Percentiles rank a stretch among this genome's conserved stretches.
Evolutionary conservation across 2,113 vertebrate genomes (phyloP).

Genomic region (Brachyistius frenatus): DNA sequence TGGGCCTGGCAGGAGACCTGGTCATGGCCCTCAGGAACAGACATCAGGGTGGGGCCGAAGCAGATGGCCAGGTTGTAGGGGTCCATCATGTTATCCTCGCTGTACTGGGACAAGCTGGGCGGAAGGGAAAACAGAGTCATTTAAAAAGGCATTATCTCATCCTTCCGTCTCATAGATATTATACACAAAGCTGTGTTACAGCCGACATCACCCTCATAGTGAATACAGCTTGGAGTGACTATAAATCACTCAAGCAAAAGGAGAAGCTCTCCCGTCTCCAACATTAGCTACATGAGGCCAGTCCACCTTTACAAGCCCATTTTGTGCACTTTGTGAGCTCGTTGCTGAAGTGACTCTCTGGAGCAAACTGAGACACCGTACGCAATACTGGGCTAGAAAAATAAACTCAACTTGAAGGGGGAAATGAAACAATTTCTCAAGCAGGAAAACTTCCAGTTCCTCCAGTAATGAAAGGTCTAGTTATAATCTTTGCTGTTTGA

Average conservation of each 20-base stretch:
- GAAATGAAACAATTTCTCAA: slow-evolving; percentile 33
- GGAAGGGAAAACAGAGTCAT: slow-evolving; percentile 19
- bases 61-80: slow-evolving; percentile 99
- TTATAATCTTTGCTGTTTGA: slow-evolving; percentile 22
- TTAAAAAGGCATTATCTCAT: slow-evolving; percentile 9
- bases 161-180: background rate
- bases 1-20: slow-evolving; percentile 99
- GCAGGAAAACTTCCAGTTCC: background rate
- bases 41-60: slow-evolving; percentile 98
- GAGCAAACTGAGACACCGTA: background rate
- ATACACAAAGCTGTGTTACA: background rate
- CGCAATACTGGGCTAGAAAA: slow-evolving; percentile 26
- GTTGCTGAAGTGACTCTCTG: background rate
- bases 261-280: slow-evolving; percentile 39
- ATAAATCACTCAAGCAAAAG: slow-evolving; percentile 54
- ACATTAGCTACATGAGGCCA: slow-evolving; percentile 43
- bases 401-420: slow-evolving; percentile 45
- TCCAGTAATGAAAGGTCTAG: slow-evolving; percentile 1
- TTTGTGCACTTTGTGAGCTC: background rate
- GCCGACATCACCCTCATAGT: background rate
- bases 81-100: slow-evolving; percentile 99
- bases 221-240: background rate
- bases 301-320: background rate
- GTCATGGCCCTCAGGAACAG: slow-evolving; percentile 95
- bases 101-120: slow-evolving; percentile 96